Evolutionary conservation across 2,888 invertebrate genomes (phyloP), one percentile per base, ranked within the genome.

Genomic region (Adela reaumurella): DNA sequence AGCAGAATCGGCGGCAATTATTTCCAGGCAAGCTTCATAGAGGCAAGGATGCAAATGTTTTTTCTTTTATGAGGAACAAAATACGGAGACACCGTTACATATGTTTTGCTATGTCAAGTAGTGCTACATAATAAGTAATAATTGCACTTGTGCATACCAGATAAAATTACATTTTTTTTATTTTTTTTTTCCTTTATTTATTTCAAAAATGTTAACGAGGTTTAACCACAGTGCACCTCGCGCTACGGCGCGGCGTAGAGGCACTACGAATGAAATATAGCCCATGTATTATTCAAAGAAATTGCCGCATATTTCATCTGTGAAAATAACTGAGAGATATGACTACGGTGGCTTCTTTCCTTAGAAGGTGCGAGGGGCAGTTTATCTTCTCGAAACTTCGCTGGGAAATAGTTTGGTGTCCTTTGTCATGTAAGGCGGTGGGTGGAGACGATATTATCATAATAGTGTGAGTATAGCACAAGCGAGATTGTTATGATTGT

Each of bases 231-330:
- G 44, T 44, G 52, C 60, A 62, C n/a, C n/a, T 61, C 60, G 66
- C 58, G 43, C 55, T 59, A 59, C 55, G 56, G 59, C 35, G 14
- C 59, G 54, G 51, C 61, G 66, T 62, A 62, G 62, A 64, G 54
- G 58, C 64, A 14, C 35, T 14, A 35, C 47, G 48, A 57, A 59
- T 81, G 77, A 82, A 77, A 81, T 81, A 81, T 79, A 70, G 72
- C 65, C 73, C 76, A 81, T 82, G 81, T 81, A 81, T 81, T 81
- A 82, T 82, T 81, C 81, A 81, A 74, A 79, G 77, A 76, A 79
- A 81, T 81, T 81, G 81, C 80, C 74, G 74, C 76, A 81, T 81
- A 81, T 81, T 79, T 82, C 81, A 82, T 81, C 74, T 70, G 65
- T 67, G 71, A 71, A 77, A 74, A 76, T 78, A 76, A 77, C 74